phyloP scores from a whole-genome alignment of 1,140 invertebrate species.

The Drosophila hydei region DNA sequence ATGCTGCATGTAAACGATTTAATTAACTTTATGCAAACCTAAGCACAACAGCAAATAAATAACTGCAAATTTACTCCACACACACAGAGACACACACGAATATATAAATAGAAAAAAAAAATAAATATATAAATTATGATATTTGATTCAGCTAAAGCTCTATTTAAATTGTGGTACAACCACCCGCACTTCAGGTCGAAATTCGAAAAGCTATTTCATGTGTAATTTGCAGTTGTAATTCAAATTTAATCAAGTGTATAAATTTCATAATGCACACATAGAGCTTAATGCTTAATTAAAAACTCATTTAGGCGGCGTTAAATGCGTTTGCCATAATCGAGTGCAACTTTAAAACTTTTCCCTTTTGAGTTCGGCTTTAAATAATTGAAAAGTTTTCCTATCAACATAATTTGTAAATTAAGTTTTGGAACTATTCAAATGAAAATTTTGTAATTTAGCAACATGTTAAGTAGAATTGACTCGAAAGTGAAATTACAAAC shows the following conservation, averaged over 20 bases:
- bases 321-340: slow-evolving; percentile 51
- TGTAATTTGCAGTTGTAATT: slow-evolving; percentile 16
- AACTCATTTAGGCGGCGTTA: slow-evolving; percentile 50
- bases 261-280: background rate
- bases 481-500: too few species aligned
- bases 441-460: background rate
- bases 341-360: slow-evolving; percentile 1
- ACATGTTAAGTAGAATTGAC: background rate
- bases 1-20: slow-evolving; percentile 71
- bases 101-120: slow-evolving; percentile 16
- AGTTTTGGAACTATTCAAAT: background rate
- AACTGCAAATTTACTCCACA: slow-evolving; percentile 30
- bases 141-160: slow-evolving; percentile 39
- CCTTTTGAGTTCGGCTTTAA: background rate
- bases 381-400: background rate
- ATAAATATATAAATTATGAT: slow-evolving; percentile 53
- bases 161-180: slow-evolving; percentile 13
- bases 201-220: background rate
- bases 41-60: slow-evolving; percentile 28
- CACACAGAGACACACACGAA: slow-evolving; percentile 10
- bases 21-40: slow-evolving; percentile 66
- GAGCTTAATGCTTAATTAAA: slow-evolving; percentile 61
- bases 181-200: background rate
- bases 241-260: background rate
- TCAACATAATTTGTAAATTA: background rate